Percentiles rank a stretch among this genome's conserved stretches.
Evolutionary conservation across 2,113 vertebrate genomes (phyloP).

Genomic region (Dicentrarchus labrax): DNA sequence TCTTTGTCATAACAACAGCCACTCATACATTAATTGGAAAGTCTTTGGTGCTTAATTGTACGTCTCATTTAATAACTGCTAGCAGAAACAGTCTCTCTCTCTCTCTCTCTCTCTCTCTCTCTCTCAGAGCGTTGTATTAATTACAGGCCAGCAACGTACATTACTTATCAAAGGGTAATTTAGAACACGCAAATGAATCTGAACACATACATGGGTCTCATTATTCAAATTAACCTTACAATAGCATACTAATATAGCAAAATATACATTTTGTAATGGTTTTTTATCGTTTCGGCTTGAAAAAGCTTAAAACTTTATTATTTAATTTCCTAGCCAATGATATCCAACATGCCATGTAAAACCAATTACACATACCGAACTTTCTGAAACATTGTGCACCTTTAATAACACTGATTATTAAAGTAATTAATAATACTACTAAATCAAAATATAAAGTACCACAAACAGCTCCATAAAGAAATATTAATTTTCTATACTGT

Average conservation of each 20-base stretch:
- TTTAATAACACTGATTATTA: neutral
- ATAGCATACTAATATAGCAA: neutral
- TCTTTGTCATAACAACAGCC: slow-evolving; percentile 70
- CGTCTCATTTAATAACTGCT: slow-evolving; percentile 70
- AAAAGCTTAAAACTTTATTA: neutral
- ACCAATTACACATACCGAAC: neutral
- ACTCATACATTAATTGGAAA: slow-evolving; percentile 73
- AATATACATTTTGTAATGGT: neutral
- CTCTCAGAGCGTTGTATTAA: slow-evolving; percentile 45
- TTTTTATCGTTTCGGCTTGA: neutral
- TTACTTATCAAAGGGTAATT: slow-evolving; percentile 62
- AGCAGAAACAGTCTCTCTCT: slow-evolving; percentile 33
- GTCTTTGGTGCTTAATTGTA: slow-evolving; percentile 67
- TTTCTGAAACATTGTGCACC: neutral
- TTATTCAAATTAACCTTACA: slow-evolving; percentile 40
- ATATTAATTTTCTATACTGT: too few species aligned
- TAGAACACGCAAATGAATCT: slow-evolving; percentile 55
- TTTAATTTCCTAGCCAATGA: neutral
- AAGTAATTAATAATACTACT: neutral
- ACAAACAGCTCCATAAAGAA: neutral
- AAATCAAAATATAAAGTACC: neutral
- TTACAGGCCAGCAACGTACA: slow-evolving; percentile 49
- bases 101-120: slow-evolving; percentile 20
- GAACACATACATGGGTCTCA: slow-evolving; percentile 50
- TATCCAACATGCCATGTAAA: neutral